Base-by-base conservation (phyloP, 2,113 vertebrate species). In the Carlito syrichta region DNA sequence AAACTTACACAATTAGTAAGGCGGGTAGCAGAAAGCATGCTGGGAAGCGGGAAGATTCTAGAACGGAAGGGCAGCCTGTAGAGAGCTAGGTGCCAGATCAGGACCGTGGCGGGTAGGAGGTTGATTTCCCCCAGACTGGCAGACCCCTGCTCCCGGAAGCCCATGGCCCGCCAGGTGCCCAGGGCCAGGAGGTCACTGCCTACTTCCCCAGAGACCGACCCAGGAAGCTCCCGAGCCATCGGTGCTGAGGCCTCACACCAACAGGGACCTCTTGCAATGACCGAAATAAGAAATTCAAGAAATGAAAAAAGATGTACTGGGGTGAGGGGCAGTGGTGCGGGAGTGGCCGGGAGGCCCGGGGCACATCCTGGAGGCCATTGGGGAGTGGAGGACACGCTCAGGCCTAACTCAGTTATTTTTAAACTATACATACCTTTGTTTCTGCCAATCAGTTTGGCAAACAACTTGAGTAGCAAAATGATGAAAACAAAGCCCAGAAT, bases 321-420 rank as follows among this genome's bases (percentile, higher is more conserved):
- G 60, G 27, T 43, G 1, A 20, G 40, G 78, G 63, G 13, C 58
- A 35, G 3, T 22, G 40, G 54, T 27, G 17, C 22, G 22, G 78
- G 45, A 19, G 20, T 12, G 43, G 58, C 17, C 1, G 52, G 60
- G 8, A 30, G 86, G 82, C 93, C 63, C 85, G 83, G 62, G 89
- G 77, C 99, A 98, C 99, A 99, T 99, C 99, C 99, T 98, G 99
- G 99, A 98, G 98, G 99, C 95, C 86, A 98, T 98, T 98, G 50
- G 94, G 98, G 98, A 98, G 98, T 98, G 98, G 89, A 92, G 68
- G 5, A 87, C 69, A 68, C n/a, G n/a, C n/a, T n/a, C n/a, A n/a
- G n/a, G n/a, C n/a, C n/a, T n/a, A n/a, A n/a, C n/a, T n/a, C 50
- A 5, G 32, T 35, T 78, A 83, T 27, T 68, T 85, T 58, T 69